Evolutionary conservation across 2,797 vertebrate genomes (phyloP).

Genomic region (Ficedula albicollis): DNA sequence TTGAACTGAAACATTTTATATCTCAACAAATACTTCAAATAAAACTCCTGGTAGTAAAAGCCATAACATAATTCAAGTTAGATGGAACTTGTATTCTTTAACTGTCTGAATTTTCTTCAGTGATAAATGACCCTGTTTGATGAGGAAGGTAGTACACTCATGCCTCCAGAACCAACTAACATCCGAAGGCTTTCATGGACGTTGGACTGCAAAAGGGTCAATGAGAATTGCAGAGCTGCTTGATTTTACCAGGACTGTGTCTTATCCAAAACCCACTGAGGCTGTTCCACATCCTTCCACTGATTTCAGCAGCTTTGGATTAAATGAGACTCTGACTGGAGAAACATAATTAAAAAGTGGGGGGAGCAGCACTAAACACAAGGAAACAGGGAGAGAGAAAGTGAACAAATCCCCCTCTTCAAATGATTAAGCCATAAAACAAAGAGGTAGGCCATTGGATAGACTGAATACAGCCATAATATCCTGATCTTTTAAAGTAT

Average conservation of each 20-base stretch:
- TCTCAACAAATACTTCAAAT: neutral
- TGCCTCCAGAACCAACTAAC: neutral
- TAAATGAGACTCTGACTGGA: neutral
- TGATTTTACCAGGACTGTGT: neutral
- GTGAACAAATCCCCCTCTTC: neutral
- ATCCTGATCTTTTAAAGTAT: neutral
- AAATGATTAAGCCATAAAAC: neutral
- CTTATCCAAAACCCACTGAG: neutral
- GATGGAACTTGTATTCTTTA: neutral
- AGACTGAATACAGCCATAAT: neutral
- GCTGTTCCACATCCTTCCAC: neutral
- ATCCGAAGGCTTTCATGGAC: neutral
- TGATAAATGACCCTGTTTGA: neutral
- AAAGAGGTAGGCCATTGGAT: neutral
- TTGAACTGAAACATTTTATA: neutral
- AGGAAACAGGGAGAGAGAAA: fast-evolving
- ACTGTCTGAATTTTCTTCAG: neutral
- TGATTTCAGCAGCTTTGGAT: neutral
- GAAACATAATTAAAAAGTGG: neutral
- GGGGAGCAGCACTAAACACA: neutral
- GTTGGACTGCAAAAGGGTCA: neutral
- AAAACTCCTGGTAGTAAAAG: neutral
- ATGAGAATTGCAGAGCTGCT: neutral
- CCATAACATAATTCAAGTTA: neutral
- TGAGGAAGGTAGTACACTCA: neutral